These are phyloP conservation scores for Peromyscus polionotus DNA, from an alignment of 2,113 vertebrate species.

Conservation along the genomic window DNA sequence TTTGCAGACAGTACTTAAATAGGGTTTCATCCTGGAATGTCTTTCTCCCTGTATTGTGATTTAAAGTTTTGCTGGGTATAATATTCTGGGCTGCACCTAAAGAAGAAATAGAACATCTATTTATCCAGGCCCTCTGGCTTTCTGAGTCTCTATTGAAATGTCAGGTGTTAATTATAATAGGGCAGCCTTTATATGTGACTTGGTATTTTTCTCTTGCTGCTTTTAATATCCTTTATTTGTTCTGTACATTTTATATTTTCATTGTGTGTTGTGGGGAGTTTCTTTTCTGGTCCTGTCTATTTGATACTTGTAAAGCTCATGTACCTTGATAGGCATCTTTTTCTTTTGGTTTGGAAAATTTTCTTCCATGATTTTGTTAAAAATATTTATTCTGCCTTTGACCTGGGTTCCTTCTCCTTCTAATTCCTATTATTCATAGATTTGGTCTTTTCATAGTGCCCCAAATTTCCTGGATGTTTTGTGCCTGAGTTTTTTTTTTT, in stretches of 20 bases:
- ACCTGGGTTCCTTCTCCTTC: neutral
- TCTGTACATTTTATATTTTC: neutral
- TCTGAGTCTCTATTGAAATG: neutral
- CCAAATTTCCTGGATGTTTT: too few species aligned
- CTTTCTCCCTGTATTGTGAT: neutral
- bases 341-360: neutral
- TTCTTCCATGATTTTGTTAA: neutral
- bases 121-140: neutral
- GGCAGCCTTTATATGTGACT: neutral
- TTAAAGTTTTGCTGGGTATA: neutral
- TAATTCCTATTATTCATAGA: neutral
- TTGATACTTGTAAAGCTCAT: neutral
- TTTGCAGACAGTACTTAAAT: neutral
- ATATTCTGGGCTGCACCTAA: neutral
- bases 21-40: neutral
- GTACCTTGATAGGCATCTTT: neutral
- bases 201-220: neutral
- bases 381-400: neutral
- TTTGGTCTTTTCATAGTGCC: neutral
- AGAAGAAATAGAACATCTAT: neutral
- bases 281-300: neutral
- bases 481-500: too few species aligned
- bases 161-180: neutral
- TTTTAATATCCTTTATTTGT: neutral
- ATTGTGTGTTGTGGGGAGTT: neutral